Base-by-base conservation (phyloP, 2,888 invertebrate species). In the Himalopsyche kuldschensis region DNA sequence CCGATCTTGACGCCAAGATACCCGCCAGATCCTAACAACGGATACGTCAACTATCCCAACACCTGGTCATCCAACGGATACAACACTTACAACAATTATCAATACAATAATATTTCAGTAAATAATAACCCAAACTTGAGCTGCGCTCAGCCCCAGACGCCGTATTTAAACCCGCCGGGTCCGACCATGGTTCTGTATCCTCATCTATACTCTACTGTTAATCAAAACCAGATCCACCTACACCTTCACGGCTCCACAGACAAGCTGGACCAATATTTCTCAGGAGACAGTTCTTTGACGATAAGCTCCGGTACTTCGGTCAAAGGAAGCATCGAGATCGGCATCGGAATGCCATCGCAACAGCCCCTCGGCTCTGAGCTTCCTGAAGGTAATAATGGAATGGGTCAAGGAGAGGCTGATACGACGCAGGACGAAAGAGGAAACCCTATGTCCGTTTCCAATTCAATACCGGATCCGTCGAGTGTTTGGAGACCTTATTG, bases 191-290 rank as follows among this genome's bases (percentile, higher is more conserved):
- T 96, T 27, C 92, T 96, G 0, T 94, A 93, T 88, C 96, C 96
- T 0, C 95, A 96, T 88, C 91, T 96, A 0, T 95, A 96, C 89
- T 96, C 96, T 69, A 96, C 96, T 31, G 96, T 96, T 81, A 96
- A 96, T 89, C 96, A 96, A 89, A 96, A 96, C 89, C 96, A 96
- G 91, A 96, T 96, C 85, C 96, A 97, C 88, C 92, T 96, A 30
- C 96, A 96, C 88, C 89, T 95, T 35, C 96, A 96, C 89, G 94
- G 94, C 79, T 91, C 93, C 24, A 90, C 92, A 6, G 94, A 95
- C 80, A 94, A 94, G 88, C 87, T 94, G 86, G 95, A 95, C 87
- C 94, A 94, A 88, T 94, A 93, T 87, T 90, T 94, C 85, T 92
- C 93, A 77, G 90, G 91, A 86, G 92, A 93, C 87, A 88, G 88